Base-by-base conservation (phyloP, 2,888 invertebrate genomes). In the Drosophila diplacantha region DNA sequence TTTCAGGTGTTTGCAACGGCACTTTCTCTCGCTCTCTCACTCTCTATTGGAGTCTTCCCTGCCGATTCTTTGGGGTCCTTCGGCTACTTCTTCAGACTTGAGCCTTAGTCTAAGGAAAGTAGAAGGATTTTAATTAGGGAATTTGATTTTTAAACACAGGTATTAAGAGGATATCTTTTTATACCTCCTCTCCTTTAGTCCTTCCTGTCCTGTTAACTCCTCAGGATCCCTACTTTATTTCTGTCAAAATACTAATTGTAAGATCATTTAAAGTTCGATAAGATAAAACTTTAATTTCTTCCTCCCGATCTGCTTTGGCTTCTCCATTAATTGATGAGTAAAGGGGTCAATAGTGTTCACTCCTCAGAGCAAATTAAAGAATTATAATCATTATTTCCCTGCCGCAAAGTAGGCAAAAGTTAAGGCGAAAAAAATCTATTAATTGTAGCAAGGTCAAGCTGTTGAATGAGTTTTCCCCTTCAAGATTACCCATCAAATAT, bases 1-100 rank as follows among this genome's bases (percentile, higher is more conserved):
- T 18, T 46, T 14, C 67, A 57, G 60, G 46, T 63, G 63, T 51
- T 39, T 31, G 31, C 24, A 7, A 16, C 18, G 31, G 16, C 51
- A 58, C 39, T 37, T 32, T 32, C 37, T n/a, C 9, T 1, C 18
- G n/a, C 7, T 34, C 14, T 24, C 3, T 52, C 8, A 7, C 7
- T 22, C 7, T 37, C 32, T 16, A 5, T 50, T 12, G 12, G 8
- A 32, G 18, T 26, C 8, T 0, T 16, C 9, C 8, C 41, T 12
- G 24, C 9, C 12, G 5, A 24, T 44, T 18, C 18, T n/a, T 24
- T 1, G 2, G 24, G 5, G 22, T 49, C 8, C 8, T 16, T 35
- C 5, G 22, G 12, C 12, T 34, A 20, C 2, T 3, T 14, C 6
- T 6, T 1, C 9, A 6, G 6, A 38, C 9, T 18, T 20, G n/a